phyloP scores from a whole-genome alignment of 2,888 invertebrate genomes.

The Microctonus aethiopoides region DNA sequence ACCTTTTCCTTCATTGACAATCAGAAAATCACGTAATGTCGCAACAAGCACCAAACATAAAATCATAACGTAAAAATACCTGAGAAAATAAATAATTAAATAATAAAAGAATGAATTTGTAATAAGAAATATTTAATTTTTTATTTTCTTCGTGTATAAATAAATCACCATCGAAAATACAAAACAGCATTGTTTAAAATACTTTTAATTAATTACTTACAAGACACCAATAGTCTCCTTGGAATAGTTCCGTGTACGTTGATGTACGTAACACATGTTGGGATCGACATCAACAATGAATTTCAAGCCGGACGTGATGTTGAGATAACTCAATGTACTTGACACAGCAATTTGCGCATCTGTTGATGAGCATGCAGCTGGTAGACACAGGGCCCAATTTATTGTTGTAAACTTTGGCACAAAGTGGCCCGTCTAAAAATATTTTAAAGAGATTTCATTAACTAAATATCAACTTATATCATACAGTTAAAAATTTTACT shows the following conservation, averaged over 20 bases:
- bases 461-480: too few relatives aligned
- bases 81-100: conserved; percentile 38
- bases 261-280: conserved; percentile 72
- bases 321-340: conserved; percentile 72
- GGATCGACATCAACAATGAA: conserved; percentile 72
- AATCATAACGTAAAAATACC: conserved; percentile 63
- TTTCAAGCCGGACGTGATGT: conserved; percentile 71
- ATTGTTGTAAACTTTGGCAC: conserved; percentile 77
- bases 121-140: too few relatives aligned
- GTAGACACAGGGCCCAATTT: conserved; percentile 79
- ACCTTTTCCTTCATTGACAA: conserved; percentile 57
- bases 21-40: conserved; percentile 58
- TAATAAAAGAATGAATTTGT: too few relatives aligned
- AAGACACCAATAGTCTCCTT: conserved; percentile 68
- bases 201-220: conserved; percentile 58
- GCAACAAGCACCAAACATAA: conserved; percentile 58
- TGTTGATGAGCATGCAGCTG: conserved; percentile 73
- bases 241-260: conserved; percentile 58
- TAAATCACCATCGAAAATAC: too few relatives aligned
- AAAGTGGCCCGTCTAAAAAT: conserved; percentile 77
- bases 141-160: too few relatives aligned
- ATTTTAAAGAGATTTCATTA: neutral
- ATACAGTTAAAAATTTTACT: conserved; percentile 46
- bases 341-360: conserved; percentile 72
- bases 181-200: too few relatives aligned